These are phyloP conservation scores for Ifrita kowaldi DNA, from an alignment of 2,113 vertebrate genomes.

Conservation along the genomic window DNA sequence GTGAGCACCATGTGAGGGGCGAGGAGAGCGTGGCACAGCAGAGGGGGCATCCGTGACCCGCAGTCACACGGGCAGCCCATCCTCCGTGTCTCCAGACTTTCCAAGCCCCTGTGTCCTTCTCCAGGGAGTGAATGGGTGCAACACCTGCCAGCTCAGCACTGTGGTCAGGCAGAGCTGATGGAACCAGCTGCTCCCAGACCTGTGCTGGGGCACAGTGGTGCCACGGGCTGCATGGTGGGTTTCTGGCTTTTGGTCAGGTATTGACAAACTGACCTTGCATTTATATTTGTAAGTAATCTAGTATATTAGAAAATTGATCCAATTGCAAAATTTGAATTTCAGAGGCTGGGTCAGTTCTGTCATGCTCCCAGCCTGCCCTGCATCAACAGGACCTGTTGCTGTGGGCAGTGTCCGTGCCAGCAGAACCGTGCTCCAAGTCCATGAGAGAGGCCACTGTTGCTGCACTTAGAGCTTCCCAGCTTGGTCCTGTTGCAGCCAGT, in stretches of 20 bases:
- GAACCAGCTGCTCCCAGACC: background rate
- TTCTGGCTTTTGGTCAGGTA: background rate
- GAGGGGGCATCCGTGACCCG: background rate
- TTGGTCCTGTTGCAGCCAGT: background rate
- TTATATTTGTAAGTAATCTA: background rate
- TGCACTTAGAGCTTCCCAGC: background rate
- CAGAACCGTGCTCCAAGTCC: accelerated
- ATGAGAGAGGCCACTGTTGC: background rate
- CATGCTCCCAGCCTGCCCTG: accelerated
- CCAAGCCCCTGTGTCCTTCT: background rate
- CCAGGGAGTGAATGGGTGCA: accelerated
- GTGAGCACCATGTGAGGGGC: accelerated
- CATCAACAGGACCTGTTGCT: background rate
- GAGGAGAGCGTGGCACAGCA: background rate
- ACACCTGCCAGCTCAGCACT: accelerated
- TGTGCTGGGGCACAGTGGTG: background rate
- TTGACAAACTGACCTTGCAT: background rate
- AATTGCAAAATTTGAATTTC: background rate
- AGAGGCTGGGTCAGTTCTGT: background rate
- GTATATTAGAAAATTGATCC: background rate
- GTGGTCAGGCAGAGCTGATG: accelerated
- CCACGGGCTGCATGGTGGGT: accelerated
- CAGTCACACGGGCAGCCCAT: background rate
- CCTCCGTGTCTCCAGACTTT: background rate
- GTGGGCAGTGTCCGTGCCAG: accelerated